Evolutionary conservation across 2,113 vertebrate genomes (phyloP).

Genomic region (Galeopterus variegatus): DNA sequence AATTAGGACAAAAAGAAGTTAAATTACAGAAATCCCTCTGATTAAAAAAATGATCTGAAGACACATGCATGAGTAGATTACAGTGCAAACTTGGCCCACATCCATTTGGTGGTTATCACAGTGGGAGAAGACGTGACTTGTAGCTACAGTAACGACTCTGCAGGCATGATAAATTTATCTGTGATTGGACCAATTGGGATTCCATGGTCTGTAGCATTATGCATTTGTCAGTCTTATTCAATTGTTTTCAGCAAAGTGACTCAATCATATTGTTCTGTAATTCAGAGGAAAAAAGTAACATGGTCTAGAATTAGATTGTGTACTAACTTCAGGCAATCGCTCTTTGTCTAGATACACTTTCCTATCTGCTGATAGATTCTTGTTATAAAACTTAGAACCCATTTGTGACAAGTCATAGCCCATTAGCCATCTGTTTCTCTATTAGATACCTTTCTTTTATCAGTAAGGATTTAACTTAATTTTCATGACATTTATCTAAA

Average conservation of each 20-base stretch:
- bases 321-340: slow-evolving; percentile 77
- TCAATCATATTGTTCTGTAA: slow-evolving; percentile 80
- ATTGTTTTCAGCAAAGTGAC: slow-evolving; percentile 82
- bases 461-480: slow-evolving; percentile 86
- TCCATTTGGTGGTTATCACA: slow-evolving; percentile 68
- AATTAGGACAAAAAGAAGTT: slow-evolving; percentile 70
- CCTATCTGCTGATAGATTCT: slow-evolving; percentile 81
- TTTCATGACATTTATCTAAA: slow-evolving; percentile 83
- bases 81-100: slow-evolving; percentile 62
- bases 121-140: slow-evolving; percentile 55
- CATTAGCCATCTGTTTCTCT: slow-evolving; percentile 87
- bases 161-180: slow-evolving; percentile 79
- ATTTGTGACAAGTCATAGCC: slow-evolving; percentile 83
- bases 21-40: slow-evolving; percentile 48
- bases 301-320: slow-evolving; percentile 82
- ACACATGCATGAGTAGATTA: slow-evolving; percentile 47
- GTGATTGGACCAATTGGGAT: slow-evolving; percentile 81
- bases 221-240: slow-evolving; percentile 85
- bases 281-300: slow-evolving; percentile 34
- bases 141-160: slow-evolving; percentile 68
- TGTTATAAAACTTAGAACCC: slow-evolving; percentile 80
- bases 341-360: slow-evolving; percentile 83
- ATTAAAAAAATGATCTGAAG: slow-evolving; percentile 57
- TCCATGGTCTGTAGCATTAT: slow-evolving; percentile 84
- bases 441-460: slow-evolving; percentile 81